These are phyloP conservation scores for Cyprinus carpio DNA, from an alignment of 2,113 vertebrate genomes.

Conservation along the genomic window DNA sequence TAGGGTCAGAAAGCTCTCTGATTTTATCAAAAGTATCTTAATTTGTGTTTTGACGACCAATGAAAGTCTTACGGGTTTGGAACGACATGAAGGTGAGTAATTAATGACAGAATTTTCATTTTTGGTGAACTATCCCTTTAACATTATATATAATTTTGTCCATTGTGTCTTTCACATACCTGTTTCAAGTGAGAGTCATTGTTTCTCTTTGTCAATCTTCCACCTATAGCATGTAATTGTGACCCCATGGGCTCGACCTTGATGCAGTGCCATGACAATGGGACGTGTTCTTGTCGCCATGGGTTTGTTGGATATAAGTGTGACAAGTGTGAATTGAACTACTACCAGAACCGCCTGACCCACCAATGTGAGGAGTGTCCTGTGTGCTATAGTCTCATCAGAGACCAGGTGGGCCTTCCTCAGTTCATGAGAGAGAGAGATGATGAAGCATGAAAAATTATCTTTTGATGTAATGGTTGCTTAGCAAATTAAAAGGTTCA, in stretches of 20 bases:
- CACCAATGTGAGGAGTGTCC: conserved; percentile 86
- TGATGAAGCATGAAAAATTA: not conserved
- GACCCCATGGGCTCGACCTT: conserved; percentile 83
- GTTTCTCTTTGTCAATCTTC: not conserved
- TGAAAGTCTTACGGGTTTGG: too few species aligned
- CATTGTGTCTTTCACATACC: not conserved
- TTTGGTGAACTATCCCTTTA: too few species aligned
- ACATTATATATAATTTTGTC: too few species aligned
- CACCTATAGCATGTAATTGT: conserved; percentile 84
- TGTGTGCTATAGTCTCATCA: conserved; percentile 84
- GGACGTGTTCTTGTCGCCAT: conserved; percentile 82
- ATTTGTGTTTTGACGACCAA: too few species aligned
- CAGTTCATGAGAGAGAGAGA: not conserved
- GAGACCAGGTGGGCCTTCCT: conserved; percentile 78
- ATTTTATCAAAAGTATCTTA: too few species aligned
- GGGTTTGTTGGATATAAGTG: conserved; percentile 90
- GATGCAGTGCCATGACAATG: conserved; percentile 83
- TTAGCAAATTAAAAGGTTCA: conserved; percentile 6
- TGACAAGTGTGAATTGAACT: conserved; percentile 86
- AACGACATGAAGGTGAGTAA: too few species aligned
- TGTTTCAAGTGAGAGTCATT: not conserved
- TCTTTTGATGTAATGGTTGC: conserved; percentile 3
- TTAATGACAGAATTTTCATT: too few species aligned
- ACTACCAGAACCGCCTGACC: conserved; percentile 74
- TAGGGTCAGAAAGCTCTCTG: too few species aligned